Conservation (phyloP, 2,888 invertebrate genomes). For the Spicauda simplicius region DNA sequence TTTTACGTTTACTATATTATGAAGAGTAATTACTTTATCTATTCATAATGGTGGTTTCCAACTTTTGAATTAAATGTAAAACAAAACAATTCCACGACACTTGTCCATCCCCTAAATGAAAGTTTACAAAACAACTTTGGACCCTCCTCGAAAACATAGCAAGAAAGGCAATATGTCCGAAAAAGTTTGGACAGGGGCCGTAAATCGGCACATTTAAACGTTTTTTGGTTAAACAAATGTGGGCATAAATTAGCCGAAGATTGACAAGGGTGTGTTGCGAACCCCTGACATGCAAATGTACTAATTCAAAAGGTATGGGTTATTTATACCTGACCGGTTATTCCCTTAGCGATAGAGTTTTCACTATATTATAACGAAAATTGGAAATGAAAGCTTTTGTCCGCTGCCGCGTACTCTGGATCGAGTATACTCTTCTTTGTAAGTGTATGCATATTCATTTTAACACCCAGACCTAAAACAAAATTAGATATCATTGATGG, state of each 20-base stretch:
- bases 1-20: too few relatives aligned
- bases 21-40: not conserved
- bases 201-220: constrained; percentile 73
- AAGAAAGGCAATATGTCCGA: constrained; percentile 61
- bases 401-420: too few relatives aligned
- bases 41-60: not conserved
- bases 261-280: constrained; percentile 70
- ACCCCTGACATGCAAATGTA: constrained; percentile 54
- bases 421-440: too few relatives aligned
- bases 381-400: too few relatives aligned
- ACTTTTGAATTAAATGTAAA: constrained; percentile 17
- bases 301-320: constrained; percentile 22
- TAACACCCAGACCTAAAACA: too few relatives aligned
- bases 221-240: constrained; percentile 79
- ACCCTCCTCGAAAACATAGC: constrained; percentile 38
- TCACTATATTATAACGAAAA: too few relatives aligned
- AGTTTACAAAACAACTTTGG: constrained; percentile 29
- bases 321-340: constrained; percentile 11
- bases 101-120: constrained; percentile 19
- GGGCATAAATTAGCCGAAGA: constrained; percentile 75
- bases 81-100: constrained; percentile 28
- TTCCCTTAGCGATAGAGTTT: too few relatives aligned
- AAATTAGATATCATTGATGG: too few relatives aligned
- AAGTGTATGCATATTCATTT: too few relatives aligned
- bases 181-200: constrained; percentile 71